Conservation (phyloP, 2,113 vertebrate genomes). For the Marcusenius ussheri region DNA sequence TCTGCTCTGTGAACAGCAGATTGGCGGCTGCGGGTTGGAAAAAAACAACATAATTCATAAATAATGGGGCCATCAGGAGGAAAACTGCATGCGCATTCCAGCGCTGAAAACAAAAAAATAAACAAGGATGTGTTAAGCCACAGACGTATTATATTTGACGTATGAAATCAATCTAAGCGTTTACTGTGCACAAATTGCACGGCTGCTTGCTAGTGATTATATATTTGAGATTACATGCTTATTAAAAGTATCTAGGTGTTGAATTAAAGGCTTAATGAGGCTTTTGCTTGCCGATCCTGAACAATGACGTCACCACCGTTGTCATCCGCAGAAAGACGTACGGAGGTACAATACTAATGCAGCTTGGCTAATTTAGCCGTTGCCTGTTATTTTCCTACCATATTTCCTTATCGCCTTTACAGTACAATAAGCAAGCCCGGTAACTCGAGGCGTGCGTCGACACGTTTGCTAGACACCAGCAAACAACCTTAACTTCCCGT, state of each 20-base stretch:
- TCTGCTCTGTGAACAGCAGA: background rate
- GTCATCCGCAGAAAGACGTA: background rate
- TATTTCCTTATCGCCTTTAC: background rate
- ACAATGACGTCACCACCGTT: background rate
- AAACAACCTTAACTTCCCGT: conserved; percentile 12
- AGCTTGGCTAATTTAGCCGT: background rate
- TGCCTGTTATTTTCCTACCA: background rate
- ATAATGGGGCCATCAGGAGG: background rate
- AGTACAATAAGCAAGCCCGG: background rate
- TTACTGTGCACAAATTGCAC: background rate
- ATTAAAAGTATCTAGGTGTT: background rate
- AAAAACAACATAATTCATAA: background rate
- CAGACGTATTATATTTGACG: background rate
- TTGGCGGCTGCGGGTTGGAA: background rate
- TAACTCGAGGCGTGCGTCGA: conserved; percentile 26
- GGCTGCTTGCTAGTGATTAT: background rate
- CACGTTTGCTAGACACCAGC: conserved; percentile 28
- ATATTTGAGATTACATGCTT: background rate
- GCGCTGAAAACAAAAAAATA: background rate
- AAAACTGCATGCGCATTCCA: background rate
- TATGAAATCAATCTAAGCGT: background rate
- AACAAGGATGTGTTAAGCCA: background rate
- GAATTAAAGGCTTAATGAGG: background rate
- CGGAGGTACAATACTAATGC: background rate
- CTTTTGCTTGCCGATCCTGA: background rate